These are phyloP conservation scores for Euclidia mi DNA, from an alignment of 2,888 invertebrate species.

Conservation along the genomic window DNA sequence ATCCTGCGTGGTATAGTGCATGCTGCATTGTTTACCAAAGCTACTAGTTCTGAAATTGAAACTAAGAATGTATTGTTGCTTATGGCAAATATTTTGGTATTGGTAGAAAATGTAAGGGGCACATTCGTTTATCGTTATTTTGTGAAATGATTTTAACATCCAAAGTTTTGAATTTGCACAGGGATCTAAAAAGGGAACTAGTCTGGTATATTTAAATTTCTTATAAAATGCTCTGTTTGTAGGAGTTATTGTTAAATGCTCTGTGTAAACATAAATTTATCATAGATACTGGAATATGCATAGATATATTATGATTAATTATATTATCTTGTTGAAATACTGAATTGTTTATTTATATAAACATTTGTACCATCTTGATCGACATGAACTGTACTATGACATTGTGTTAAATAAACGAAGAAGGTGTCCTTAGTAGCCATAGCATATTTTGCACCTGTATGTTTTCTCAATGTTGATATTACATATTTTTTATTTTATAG, in stretches of 20 bases:
- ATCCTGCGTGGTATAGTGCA: too few species aligned
- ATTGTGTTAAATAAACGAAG: constrained; percentile 8
- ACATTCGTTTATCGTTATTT: too few species aligned
- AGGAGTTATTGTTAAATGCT: background rate
- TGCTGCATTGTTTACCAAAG: too few species aligned
- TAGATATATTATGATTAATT: constrained; percentile 6
- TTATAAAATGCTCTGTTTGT: constrained; percentile 1
- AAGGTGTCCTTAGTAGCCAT: constrained; percentile 45
- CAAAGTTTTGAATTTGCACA: background rate
- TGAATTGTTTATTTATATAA: constrained; percentile 6
- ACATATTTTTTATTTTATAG: constrained; percentile 64
- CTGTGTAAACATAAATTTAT: constrained; percentile 5
- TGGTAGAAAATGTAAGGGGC: too few species aligned
- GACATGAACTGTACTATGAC: constrained; percentile 3
- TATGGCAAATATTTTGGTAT: too few species aligned
- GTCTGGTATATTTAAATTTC: constrained; percentile 12
- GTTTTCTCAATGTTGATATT: constrained; percentile 67
- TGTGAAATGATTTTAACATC: too few species aligned
- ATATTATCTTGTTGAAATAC: constrained; percentile 13
- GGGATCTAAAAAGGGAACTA: background rate
- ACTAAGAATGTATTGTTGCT: too few species aligned
- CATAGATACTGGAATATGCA: constrained; percentile 4
- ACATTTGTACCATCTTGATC: constrained; percentile 3
- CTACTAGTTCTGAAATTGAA: too few species aligned
- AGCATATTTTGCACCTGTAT: constrained; percentile 61